Evolutionary conservation across 2,888 invertebrate species (phyloP), one percentile per base, ranked within the genome.

Genomic region (Corbicula japonica): DNA sequence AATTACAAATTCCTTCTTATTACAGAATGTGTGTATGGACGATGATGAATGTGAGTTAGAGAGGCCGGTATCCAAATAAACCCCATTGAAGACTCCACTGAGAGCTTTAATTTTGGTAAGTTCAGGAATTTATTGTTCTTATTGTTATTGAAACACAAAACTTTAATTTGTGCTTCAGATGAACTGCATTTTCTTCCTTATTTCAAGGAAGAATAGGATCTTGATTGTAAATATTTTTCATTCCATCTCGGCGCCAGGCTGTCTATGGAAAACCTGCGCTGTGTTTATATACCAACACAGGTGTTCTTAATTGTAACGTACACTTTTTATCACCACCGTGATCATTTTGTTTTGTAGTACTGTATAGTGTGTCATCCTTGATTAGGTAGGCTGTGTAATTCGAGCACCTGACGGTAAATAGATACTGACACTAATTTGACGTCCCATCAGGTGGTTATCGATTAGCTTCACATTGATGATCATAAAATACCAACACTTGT

Each of bases 61-160:
- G 44, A 61, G 83, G 62, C 76, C 79, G 62, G 74, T 73, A 30
- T 79, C 83, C 58, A 83, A 83, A 76, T 83, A 79, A 79, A 76
- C 61, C 23, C 23, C 2, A 12, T 18, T 10, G 26, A 44, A 34
- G 46, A 18, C n/a, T 35, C 54, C 30, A 46, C 28, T 30, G 70
- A 63, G 69, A 48, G 23, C 35, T 69, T 76, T 76, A 50, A 65
- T 76, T 76, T 56, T 75, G 82, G 77, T 78, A 72, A 65, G 77
- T 76, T 30, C 23, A 44, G 46, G 18, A 50, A 38, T 26, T 1
- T n/a, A 41, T 41, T 23, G 12, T 34, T 60, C 2, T 21, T 10
- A 48, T 4, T 26, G n/a, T 23, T n/a, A n/a, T n/a, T n/a, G n/a
- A n/a, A n/a, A n/a, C n/a, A n/a, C n/a, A n/a, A n/a, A n/a, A n/a